phyloP scores from a whole-genome alignment of 2,888 invertebrate genomes.

The Shargacucullia verbasci region DNA sequence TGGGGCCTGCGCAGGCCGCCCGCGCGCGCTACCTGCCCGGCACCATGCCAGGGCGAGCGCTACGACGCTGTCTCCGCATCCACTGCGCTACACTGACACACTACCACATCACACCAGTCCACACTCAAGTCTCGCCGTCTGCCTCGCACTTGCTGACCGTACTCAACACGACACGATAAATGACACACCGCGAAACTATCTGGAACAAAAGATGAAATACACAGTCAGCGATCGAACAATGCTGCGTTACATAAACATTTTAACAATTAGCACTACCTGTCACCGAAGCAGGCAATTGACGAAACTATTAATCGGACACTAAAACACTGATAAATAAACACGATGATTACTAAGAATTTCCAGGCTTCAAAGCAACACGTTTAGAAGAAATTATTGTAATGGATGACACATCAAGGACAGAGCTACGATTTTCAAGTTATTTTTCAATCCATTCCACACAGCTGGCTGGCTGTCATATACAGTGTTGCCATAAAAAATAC shows the following conservation, averaged over 20 bases:
- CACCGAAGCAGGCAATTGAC: conserved; percentile 61
- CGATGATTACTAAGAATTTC: conserved; percentile 53
- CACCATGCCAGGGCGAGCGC: conserved; percentile 87
- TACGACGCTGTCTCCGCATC: conserved; percentile 79
- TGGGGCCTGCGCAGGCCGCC: conserved; percentile 89
- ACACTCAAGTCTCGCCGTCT: conserved; percentile 60
- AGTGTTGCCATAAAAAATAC: conserved; percentile 74
- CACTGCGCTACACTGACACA: conserved; percentile 71
- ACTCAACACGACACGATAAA: conserved; percentile 63
- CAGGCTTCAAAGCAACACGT: conserved; percentile 69
- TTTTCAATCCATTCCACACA: conserved; percentile 83
- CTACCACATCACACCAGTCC: conserved; percentile 68
- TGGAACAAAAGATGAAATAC: conserved; percentile 84
- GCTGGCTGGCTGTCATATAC: conserved; percentile 84
- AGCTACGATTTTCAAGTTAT: conserved; percentile 79
- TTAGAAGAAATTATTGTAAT: conserved; percentile 78
- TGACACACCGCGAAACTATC: conserved; percentile 76
- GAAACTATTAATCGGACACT: conserved; percentile 33
- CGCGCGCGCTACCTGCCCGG: conserved; percentile 89
- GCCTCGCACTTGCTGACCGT: conserved; percentile 61
- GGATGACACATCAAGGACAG: conserved; percentile 88
- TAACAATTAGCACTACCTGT: conserved; percentile 77
- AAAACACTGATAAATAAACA: conserved; percentile 46
- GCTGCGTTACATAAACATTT: conserved; percentile 88
- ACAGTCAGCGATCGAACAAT: conserved; percentile 80